Evolutionary conservation across 2,888 invertebrate genomes (phyloP).

Genomic region (Harpalus rubripes): DNA sequence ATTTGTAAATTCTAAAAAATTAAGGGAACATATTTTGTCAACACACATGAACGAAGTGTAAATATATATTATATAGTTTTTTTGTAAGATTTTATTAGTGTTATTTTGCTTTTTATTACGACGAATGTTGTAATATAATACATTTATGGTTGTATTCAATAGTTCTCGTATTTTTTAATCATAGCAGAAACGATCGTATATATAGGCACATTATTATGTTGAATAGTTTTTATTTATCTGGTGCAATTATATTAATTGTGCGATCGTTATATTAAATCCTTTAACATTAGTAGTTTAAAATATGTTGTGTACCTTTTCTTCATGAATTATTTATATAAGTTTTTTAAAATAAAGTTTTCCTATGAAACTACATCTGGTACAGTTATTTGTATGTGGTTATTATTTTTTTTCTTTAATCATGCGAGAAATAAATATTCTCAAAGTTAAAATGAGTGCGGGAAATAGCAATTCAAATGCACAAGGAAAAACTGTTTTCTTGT

Average conservation of each 20-base stretch:
- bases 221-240: not conserved
- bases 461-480: too few relatives aligned
- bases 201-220: not conserved
- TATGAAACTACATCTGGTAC: not conserved
- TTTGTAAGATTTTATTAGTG: not conserved
- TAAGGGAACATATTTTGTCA: constrained; percentile 45
- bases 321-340: not conserved
- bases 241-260: constrained; percentile 26
- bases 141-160: not conserved
- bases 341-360: constrained; percentile 26
- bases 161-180: not conserved
- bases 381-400: not conserved
- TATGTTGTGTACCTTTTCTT: not conserved
- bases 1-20: constrained; percentile 46
- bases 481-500: too few relatives aligned
- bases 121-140: not conserved
- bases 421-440: too few relatives aligned
- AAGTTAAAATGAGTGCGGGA: too few relatives aligned
- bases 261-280: not conserved
- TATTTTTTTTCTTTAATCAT: too few relatives aligned
- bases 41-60: constrained; percentile 4
- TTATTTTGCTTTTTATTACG: constrained; percentile 6
- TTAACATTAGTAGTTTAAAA: not conserved
- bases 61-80: constrained; percentile 10
- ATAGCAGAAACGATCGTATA: constrained; percentile 6